These are phyloP conservation scores for Enteromius anoplus DNA, from an alignment of 2,797 vertebrate species.

Conservation along the genomic window DNA sequence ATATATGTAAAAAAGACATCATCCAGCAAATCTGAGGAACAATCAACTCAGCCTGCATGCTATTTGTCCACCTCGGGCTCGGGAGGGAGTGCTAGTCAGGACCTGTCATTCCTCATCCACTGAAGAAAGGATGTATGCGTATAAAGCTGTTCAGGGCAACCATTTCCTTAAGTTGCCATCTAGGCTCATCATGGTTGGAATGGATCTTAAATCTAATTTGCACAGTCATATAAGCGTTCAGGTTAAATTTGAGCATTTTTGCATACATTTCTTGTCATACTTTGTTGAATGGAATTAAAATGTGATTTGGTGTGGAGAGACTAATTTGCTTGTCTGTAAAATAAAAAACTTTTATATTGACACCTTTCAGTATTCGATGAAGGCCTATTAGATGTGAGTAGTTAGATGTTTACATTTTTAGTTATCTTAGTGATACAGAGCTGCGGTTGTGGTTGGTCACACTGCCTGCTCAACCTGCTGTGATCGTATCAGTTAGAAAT, in stretches of 20 bases:
- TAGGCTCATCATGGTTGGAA: background rate
- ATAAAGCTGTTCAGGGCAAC: slow-evolving; percentile 1
- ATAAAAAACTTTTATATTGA: too few relatives aligned
- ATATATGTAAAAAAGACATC: background rate
- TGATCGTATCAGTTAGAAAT: slow-evolving; percentile 7
- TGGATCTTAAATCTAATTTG: background rate
- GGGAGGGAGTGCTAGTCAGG: background rate
- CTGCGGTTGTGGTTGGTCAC: background rate
- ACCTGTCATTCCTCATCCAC: slow-evolving; percentile 31
- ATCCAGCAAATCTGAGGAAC: background rate
- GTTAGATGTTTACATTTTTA: background rate
- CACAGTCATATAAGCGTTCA: too few relatives aligned
- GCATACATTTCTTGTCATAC: background rate
- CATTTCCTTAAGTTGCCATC: too few relatives aligned
- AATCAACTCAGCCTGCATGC: background rate
- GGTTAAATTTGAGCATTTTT: background rate
- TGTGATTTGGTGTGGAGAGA: background rate
- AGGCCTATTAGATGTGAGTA: background rate
- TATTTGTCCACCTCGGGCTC: background rate
- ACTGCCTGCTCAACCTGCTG: background rate
- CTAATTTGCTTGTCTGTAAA: too few relatives aligned
- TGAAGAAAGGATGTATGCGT: background rate
- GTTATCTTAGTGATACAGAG: background rate
- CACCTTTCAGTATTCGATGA: too few relatives aligned
- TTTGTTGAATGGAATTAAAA: background rate